Conservation (phyloP, 2,888 invertebrate species). For the Tenthredo distinguenda region DNA sequence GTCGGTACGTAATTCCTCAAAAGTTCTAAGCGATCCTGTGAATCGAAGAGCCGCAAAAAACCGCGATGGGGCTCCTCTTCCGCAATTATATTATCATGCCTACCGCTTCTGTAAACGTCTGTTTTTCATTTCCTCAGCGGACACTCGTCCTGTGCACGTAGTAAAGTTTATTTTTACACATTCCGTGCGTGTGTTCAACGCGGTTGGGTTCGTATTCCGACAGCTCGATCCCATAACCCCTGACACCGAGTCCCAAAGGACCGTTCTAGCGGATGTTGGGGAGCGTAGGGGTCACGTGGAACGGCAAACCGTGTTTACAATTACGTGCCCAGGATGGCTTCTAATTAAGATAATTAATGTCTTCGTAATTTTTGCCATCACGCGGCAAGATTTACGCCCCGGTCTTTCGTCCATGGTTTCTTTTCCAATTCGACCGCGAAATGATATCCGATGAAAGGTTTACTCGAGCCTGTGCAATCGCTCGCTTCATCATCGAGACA, state of each 20-base stretch:
- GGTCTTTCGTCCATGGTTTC: neutral
- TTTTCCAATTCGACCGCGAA: neutral
- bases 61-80: neutral
- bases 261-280: constrained; percentile 48
- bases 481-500: neutral
- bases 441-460: neutral
- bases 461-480: neutral
- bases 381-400: neutral
- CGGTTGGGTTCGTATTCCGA: constrained; percentile 23
- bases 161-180: constrained; percentile 46
- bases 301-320: constrained; percentile 46
- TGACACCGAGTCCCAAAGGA: constrained; percentile 43
- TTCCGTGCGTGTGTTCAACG: constrained; percentile 37
- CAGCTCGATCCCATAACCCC: constrained; percentile 42
- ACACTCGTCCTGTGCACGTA: constrained; percentile 36
- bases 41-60: neutral
- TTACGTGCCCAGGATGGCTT: constrained; percentile 48
- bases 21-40: constrained; percentile 15
- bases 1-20: constrained; percentile 22
- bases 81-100: constrained; percentile 25
- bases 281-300: constrained; percentile 36
- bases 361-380: constrained; percentile 44
- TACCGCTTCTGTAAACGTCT: neutral
- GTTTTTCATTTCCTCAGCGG: constrained; percentile 34
- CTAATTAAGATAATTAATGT: constrained; percentile 51